Conservation (phyloP, 2,888 invertebrate genomes). For the Arrhopalites spinosus region DNA sequence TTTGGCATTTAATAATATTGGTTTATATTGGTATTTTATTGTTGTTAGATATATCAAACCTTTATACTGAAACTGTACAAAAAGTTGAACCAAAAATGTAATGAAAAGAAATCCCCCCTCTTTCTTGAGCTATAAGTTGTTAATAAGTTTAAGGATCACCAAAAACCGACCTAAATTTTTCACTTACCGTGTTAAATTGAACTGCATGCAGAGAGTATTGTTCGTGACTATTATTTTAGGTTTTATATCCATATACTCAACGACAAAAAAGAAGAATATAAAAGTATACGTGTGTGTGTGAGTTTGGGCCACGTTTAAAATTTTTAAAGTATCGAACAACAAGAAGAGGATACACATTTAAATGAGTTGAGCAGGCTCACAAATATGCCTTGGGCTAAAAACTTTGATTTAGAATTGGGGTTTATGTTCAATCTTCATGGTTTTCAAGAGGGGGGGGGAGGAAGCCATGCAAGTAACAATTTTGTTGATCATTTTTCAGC, state of each 20-base stretch:
- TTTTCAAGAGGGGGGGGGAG: conserved; percentile 39
- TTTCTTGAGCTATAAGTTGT: no score
- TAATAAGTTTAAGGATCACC: conserved; percentile 3
- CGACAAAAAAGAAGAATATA: no score
- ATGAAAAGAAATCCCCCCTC: no score
- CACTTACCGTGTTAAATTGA: conserved; percentile 28
- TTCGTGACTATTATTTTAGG: conserved; percentile 25
- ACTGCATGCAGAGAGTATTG: conserved; percentile 9
- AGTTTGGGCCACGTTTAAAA: no score
- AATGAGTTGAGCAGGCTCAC: conserved; percentile 30
- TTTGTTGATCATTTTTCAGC: neutral
- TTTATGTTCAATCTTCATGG: conserved; percentile 34
- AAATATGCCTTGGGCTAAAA: conserved; percentile 19
- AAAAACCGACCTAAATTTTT: conserved; percentile 26
- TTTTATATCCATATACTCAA: neutral
- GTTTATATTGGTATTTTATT: no score
- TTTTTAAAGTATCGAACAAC: no score
- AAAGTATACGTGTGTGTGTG: no score
- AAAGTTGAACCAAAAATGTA: no score
- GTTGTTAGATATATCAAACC: no score
- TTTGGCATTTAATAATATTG: no score
- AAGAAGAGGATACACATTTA: conserved; percentile 33
- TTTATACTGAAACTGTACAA: no score
- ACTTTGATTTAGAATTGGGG: conserved; percentile 18
- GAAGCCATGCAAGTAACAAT: no score